Evolutionary conservation across 2,888 invertebrate genomes (phyloP), one percentile per base, ranked within the genome.

Genomic region (Eristalis tenax): DNA sequence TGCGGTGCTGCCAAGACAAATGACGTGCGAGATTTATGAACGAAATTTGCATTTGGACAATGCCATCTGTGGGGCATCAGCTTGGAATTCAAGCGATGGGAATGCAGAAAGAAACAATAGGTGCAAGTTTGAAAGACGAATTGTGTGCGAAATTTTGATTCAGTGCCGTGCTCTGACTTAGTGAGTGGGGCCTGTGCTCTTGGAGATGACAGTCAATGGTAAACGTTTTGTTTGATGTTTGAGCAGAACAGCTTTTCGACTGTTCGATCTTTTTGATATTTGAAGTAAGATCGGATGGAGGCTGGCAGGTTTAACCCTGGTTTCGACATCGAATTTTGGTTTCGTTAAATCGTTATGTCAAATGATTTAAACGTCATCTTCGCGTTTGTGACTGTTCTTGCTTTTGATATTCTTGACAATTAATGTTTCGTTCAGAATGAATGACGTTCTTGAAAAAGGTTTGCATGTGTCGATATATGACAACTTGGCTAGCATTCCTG

Each of bases 11-110:
- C 57, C 11, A 57, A 66, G 65, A 75, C 69, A 75, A 75, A 83
- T 83, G 78, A 75, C 66, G 66, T 75, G 83, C 66, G 43, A 69
- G 83, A 78, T 83, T 86, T 86, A 86, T 83, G 68, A 22, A 32
- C n/a, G 15, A 38, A 61, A 78, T 71, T 83, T 78, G 71, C 66
- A 86, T 71, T 61, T 38, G 23, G 10, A 68, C 76, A 78, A 69
- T 63, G 63, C 63, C 56, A 15, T 38, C 50, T 65, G 56, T 32
- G 35, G 65, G 22, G 63, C 56, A 57, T 78, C 57, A 40, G 38
- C n/a, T 38, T 38, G n/a, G 18, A 18, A 18, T 8, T 8, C 1
- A n/a, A 18, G 50, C 50, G 50, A 50, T 50, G 50, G 50, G 50
- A 50, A 50, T 50, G 18, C n/a, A 6, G 18, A 18, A n/a, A 10